Evolutionary conservation across 1,140 invertebrate genomes (phyloP), one percentile per base, ranked within the genome.

Genomic region (Hyles vespertilio): DNA sequence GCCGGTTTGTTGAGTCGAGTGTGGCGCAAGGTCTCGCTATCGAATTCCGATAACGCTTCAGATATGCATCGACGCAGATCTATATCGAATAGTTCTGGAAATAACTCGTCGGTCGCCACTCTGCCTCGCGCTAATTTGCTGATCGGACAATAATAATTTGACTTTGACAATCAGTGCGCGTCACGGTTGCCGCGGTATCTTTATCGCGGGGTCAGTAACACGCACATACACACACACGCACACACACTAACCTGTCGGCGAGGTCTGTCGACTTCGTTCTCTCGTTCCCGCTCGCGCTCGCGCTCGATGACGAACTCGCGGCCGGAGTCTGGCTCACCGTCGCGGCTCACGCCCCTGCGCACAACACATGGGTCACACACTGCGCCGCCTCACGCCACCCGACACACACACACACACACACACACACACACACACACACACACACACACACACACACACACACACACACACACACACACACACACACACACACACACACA

Each of bases 241-340:
- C 3, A 11, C 10, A 1, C 7, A 2, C 56, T 75, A 52, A 89
- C 87, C 75, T 89, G 86, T 63, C 83, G 72, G 5, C 86, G 69
- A 2, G 84, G 84, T 57, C 84, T 66, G 3, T 81, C 69, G 34
- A 65, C 65, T 3, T 80, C 89, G 40, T 72, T 79, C 47, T 82
- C 80, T 51, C 65, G 77, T 49, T 83, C 82, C 40, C 79, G 66
- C 55, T 89, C 89, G 11, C 85, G 68, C 59, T 89, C 87, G 47
- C 89, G 61, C 62, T 89, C 86, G 59, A 90, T 90, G 36, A 89
- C 72, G 66, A 90, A 90, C 75, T 90, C 89, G 0, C 87, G 76
- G 2, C 69, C 70, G 3, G 70, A 71, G n/a, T 85, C 84, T 2
- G 53, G 64, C 6, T 76, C 65, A 5, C 81, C 81, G 2, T 75